Base-by-base conservation (phyloP, 92 coral and sea anemone genomes). In the Heteractis magnifica region DNA sequence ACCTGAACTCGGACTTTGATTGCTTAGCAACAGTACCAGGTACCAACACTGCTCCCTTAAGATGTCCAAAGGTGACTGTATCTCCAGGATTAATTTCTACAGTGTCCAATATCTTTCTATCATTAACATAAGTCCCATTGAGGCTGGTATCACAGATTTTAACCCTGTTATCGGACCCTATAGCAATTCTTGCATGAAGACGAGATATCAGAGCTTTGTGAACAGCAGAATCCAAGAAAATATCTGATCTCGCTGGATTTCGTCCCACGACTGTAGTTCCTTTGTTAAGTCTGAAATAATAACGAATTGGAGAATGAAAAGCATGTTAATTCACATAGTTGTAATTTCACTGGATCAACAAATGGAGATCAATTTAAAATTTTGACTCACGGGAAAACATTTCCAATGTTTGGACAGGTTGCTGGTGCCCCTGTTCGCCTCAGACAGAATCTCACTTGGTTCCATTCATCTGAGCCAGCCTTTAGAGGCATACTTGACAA, bases 121-220 rank as follows among this genome's bases (percentile, higher is more conserved):
- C 96, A 86, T 95, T 95, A 48, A 95, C 93, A 79, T 77, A 95
- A 8, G 98, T 95, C n/a, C 98, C 98, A 87, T 93, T 95, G 6
- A 95, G 81, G 84, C 98, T 95, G 10, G 97, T 93, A 65, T 95
- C 98, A 44, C 95, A 90, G 70, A 95, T 88, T 74, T 76, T 88
- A 52, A 95, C 92, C 23, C 79, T 80, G 48, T 81, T 86, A 53
- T 92, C 83, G 34, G 79, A 75, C 6, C 80, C 84, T 15, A 77
- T 90, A 8, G 86, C 76, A 64, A 95, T 95, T 78, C 95, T 86
- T 68, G 98, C 98, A 82, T 95, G 98, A 18, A 95, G 94, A 71
- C 98, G 85, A 2, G 98, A 95, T 59, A 95, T 95, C 78, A 95
- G 87, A 4, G 91, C 95, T 82, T 93, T 95, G 82, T 91, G 87